phyloP scores from a whole-genome alignment of 1,140 invertebrate genomes.

The Drosophila cardini region DNA sequence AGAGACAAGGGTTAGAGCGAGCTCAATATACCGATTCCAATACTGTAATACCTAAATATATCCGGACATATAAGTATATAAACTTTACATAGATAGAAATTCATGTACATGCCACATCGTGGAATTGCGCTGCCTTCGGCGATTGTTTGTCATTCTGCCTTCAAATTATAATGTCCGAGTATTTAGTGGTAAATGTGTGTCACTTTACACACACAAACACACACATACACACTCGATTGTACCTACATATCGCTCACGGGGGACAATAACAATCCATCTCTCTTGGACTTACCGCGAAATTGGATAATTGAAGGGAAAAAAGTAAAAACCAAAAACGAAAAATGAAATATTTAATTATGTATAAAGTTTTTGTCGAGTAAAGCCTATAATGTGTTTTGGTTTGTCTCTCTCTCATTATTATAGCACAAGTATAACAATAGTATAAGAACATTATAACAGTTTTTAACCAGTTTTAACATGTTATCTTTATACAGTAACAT shows the following conservation, averaged over 20 bases:
- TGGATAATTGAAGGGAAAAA: constrained; percentile 45
- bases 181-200: constrained; percentile 80
- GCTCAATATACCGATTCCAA: constrained; percentile 30
- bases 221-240: background rate
- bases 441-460: constrained; percentile 20
- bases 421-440: background rate
- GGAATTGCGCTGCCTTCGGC: constrained; percentile 9
- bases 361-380: constrained; percentile 7
- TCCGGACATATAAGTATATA: constrained; percentile 21
- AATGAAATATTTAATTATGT: constrained; percentile 62
- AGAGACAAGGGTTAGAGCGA: constrained; percentile 47
- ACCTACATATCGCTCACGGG: constrained; percentile 6
- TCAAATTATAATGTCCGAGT: constrained; percentile 81
- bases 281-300: background rate
- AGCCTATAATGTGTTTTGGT: constrained; percentile 34
- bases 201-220: constrained; percentile 56
- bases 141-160: constrained; percentile 71
- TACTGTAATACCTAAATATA: constrained; percentile 30
- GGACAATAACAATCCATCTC: constrained; percentile 1
- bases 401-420: too few species aligned
- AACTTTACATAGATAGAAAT: constrained; percentile 35
- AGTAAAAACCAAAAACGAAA: constrained; percentile 32
- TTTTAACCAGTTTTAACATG: background rate
- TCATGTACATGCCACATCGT: constrained; percentile 9
- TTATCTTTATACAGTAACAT: too few species aligned